phyloP scores from a whole-genome alignment of 2,888 invertebrate species.

The Amiota mariae region DNA sequence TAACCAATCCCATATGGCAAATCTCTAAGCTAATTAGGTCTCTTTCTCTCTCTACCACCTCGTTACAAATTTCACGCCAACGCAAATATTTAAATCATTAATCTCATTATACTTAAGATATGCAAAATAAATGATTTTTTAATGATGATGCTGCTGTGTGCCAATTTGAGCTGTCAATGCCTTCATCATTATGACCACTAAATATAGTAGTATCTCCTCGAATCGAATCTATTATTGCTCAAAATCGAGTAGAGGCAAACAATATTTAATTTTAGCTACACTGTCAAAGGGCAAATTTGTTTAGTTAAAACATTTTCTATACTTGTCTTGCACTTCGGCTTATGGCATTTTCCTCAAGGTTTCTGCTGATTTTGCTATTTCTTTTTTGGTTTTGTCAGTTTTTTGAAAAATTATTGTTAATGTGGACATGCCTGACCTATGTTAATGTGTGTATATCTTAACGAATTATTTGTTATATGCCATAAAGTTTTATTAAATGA shows the following conservation, averaged over 20 bases:
- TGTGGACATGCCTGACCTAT: conserved; percentile 57
- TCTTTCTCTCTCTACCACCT: too few species aligned
- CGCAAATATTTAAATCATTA: too few species aligned
- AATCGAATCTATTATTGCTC: too few species aligned
- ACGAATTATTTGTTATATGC: conserved; percentile 60
- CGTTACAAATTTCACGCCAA: too few species aligned
- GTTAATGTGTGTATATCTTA: conserved; percentile 53
- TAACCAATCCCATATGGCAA: too few species aligned
- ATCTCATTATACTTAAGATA: too few species aligned
- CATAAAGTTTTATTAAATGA: conserved; percentile 54
- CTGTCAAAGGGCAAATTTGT: conserved; percentile 27
- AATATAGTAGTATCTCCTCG: too few species aligned
- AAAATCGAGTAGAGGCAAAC: too few species aligned
- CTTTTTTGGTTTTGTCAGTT: conserved; percentile 41
- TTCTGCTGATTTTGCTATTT: conserved; percentile 36
- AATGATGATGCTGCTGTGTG: not conserved
- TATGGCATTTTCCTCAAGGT: conserved; percentile 56
- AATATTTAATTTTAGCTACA: conserved; percentile 7
- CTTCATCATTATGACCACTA: not conserved
- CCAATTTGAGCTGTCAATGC: conserved; percentile 13
- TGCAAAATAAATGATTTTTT: not conserved
- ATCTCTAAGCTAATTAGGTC: too few species aligned
- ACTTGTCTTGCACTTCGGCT: too few species aligned
- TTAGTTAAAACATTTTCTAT: not conserved
- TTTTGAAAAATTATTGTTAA: conserved; percentile 54